Evolutionary conservation across 1,140 invertebrate species (phyloP).

Genomic region (Linepithema humile): DNA sequence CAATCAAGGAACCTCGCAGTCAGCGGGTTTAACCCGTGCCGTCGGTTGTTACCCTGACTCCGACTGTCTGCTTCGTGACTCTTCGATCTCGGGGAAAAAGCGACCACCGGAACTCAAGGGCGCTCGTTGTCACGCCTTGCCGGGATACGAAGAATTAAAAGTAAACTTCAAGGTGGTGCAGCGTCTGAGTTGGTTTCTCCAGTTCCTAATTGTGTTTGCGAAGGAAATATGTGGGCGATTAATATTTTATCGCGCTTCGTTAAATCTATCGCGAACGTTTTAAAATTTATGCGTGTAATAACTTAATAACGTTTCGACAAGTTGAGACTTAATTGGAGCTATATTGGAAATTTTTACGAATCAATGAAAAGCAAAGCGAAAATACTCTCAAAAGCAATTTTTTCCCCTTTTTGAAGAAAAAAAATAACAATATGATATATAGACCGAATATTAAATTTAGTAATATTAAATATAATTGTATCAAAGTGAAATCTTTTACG

Average conservation of each 20-base stretch:
- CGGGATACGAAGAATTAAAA: constrained; percentile 49
- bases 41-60: constrained; percentile 79
- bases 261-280: not conserved
- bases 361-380: not conserved
- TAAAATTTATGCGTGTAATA: not conserved
- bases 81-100: constrained; percentile 57
- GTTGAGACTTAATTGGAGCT: not conserved
- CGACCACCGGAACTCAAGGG: constrained; percentile 32
- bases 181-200: not conserved
- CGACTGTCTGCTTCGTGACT: constrained; percentile 68
- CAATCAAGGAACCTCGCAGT: constrained; percentile 83
- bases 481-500: too few species aligned
- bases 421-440: not conserved
- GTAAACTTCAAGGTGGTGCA: constrained; percentile 29
- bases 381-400: not conserved
- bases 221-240: not conserved
- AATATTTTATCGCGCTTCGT: constrained; percentile 2
- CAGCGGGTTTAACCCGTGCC: constrained; percentile 80
- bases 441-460: too few species aligned
- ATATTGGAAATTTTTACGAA: not conserved
- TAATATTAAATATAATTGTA: too few species aligned
- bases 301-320: not conserved
- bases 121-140: constrained; percentile 37
- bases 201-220: not conserved
- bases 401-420: not conserved